Base-by-base conservation (phyloP, 2,797 vertebrate genomes). In the Eleutherodactylus coqui region DNA sequence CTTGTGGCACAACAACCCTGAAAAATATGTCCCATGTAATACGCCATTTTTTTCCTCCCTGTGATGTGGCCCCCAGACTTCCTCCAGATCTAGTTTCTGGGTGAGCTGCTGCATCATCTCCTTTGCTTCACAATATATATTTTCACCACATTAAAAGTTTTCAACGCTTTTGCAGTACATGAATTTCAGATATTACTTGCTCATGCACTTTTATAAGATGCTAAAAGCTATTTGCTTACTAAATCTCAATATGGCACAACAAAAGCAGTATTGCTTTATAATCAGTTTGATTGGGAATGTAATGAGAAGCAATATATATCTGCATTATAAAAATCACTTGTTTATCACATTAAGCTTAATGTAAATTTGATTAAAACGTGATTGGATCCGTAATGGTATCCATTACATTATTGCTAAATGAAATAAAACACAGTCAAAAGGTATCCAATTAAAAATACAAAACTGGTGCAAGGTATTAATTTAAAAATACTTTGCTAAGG, bases 291-390 rank as follows among this genome's bases (percentile, higher is more conserved):
- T 87, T 83, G 67, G 75, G n/a, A 45, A 38, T 51, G 53, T 83
- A 83, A 87, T 84, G 86, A 80, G 82, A 87, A 84, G 75, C 82
- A 87, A 87, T 80, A 87, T 87, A 84, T 87, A 75, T 84, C 75
- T 32, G 43, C 53, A 67, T 83, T 84, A 84, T 84, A 87, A 79
- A n/a, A 79, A 80, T 84, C 76, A 79, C 53, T 80, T 87, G 76
- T 60, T 87, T 64, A 84, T 84, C 82, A 84, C 86, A 87, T 87
- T 87, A 87, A 64, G 45, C 82, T 87, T 84, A 87, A 87, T 73
- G 82, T 87, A 87, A 84, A 84, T 84, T 83, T 84, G 86, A 87
- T 87, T 87, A 87, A 84, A 84, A 79, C 67, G 86, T 72, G 82
- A 87, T 87, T 87, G 86, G 60, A 75, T 67, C 41, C 32, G 34